Evolutionary conservation across 2,113 vertebrate species (phyloP), one percentile per base, ranked within the genome.

Genomic region (Myiopsitta monachus): DNA sequence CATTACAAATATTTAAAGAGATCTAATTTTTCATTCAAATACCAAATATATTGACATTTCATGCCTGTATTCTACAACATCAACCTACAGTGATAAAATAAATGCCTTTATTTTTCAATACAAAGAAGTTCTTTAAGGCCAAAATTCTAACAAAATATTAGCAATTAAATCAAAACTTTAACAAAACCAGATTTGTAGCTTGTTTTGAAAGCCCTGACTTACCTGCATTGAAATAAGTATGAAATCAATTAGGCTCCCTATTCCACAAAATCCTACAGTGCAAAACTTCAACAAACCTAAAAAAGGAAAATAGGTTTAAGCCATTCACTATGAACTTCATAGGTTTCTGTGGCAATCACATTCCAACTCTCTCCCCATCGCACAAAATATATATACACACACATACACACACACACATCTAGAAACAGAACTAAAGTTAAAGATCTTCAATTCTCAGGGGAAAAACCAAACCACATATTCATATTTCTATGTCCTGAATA

Each of bases 221-320:
- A 99, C 99, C 99, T 99, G 99, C 99, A 99, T 99, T 94, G 99
- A 99, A 97, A 99, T 99, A 92, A 99, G 97, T 94, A 99, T 98
- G 97, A 99, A 99, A 97, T 99, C 99, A 93, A 99, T 99, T 78
- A 99, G 97, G 83, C 99, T 99, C 61, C 99, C 99, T 89, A 99
- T 99, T 92, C 99, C 99, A 98, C 99, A 99, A 98, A 99, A 99
- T 9, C 99, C 99, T 46, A 99, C 99, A 5, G 99, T 99, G 95
- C 99, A 99, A 98, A 99, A 99, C 97, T 99, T 99, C 92, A 99
- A 95, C 94, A 99, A 97, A 83, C 99, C 99, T 99, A 95, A 80
- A 92, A 96, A 94, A 96, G 46, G 57, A 95, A 96, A 88, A 49
- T 4, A 82, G 54, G 26, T 67, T 88, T 57, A 38, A 87, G 80